Evolutionary conservation across 2,797 vertebrate genomes (phyloP).

Genomic region (Labroides dimidiatus): DNA sequence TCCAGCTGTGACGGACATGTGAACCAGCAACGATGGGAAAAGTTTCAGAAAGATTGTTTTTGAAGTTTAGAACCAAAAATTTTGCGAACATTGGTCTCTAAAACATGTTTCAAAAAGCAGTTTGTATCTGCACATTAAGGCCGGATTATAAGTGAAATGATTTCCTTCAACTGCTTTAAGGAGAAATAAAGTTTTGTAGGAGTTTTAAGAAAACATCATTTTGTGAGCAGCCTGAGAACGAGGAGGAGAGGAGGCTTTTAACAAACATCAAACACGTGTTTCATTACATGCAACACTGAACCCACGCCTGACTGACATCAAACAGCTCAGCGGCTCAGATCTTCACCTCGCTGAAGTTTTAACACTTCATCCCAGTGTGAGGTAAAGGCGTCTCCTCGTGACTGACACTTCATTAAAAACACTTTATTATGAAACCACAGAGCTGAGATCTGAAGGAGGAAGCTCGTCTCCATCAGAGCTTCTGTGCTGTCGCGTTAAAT

Average conservation of each 20-base stretch:
- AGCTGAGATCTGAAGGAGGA: not conserved
- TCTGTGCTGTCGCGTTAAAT: not conserved
- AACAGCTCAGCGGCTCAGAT: not conserved
- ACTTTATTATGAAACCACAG: not conserved
- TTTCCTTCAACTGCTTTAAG: not conserved
- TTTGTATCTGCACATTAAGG: too few species aligned
- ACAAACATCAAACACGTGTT: slow-evolving; percentile 1
- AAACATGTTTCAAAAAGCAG: too few species aligned
- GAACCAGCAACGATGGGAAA: too few species aligned
- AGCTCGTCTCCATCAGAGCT: not conserved
- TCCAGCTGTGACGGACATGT: too few species aligned
- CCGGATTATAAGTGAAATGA: too few species aligned
- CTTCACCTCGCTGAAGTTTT: not conserved
- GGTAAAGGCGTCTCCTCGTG: not conserved
- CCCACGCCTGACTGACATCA: slow-evolving; percentile 13
- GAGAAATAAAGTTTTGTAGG: not conserved
- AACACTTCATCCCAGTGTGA: slow-evolving; percentile 7
- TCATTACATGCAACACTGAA: not conserved
- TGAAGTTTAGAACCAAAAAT: too few species aligned
- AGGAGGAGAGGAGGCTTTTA: not conserved
- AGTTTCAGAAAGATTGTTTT: too few species aligned
- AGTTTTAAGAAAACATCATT: not conserved
- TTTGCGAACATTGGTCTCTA: too few species aligned
- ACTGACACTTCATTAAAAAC: not conserved
- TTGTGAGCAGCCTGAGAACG: not conserved